Evolutionary conservation across 2,888 invertebrate species (phyloP), one percentile per base, ranked within the genome.

Genomic region (Thyatira batis): DNA sequence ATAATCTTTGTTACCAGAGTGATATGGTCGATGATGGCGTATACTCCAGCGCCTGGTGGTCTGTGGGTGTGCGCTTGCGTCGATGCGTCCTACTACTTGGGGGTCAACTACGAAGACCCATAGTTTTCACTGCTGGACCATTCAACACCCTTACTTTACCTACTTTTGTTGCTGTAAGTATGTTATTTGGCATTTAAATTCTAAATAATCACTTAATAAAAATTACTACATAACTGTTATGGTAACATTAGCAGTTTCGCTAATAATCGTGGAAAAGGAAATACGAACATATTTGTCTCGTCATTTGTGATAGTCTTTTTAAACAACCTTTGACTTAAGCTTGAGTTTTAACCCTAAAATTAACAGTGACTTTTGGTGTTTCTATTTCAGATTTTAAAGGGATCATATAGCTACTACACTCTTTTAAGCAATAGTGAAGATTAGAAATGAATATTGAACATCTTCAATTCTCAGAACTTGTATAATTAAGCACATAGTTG

Each of bases 331-430:
- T n/a, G n/a, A n/a, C n/a, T n/a, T n/a, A n/a, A n/a, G n/a, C n/a
- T n/a, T n/a, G n/a, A n/a, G n/a, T n/a, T n/a, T n/a, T n/a, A n/a
- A n/a, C n/a, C n/a, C n/a, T n/a, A n/a, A n/a, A n/a, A n/a, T n/a
- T n/a, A n/a, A n/a, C n/a, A n/a, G n/a, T n/a, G n/a, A n/a, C n/a
- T n/a, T n/a, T n/a, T n/a, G 28, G 20, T 39, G 58, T 50, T 67
- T 55, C 61, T 53, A 58, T 85, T 74, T 25, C 84, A 88, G 88
- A 84, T 89, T 66, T 52, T 89, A 2, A 87, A 83, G 62, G 87
- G 85, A 9, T 76, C 88, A 0, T 88, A 87, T 59, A 88, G 85
- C 53, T 87, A 81, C 64, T 88, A 80, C 56, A 84, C 87, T 11
- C 60, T 88, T n/a, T 56, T 87, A 20, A 82, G 70, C 58, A 76